Evolutionary conservation across 2,797 vertebrate genomes (phyloP).

Genomic region (Sebastes baramenuke): DNA sequence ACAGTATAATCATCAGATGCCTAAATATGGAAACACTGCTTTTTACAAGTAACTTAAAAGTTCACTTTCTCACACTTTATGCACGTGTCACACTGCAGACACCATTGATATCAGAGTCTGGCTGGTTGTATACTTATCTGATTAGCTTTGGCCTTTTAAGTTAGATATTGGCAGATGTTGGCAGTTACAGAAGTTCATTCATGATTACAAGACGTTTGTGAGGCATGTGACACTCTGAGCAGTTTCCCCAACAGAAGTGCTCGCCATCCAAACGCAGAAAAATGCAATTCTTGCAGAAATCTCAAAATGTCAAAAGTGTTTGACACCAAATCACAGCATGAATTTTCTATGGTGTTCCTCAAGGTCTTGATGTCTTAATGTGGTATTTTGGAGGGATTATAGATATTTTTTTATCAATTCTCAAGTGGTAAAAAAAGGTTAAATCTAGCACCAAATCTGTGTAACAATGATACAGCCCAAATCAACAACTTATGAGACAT

Average conservation of each 20-base stretch:
- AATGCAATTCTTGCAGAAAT: too few relatives aligned
- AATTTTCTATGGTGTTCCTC: too few relatives aligned
- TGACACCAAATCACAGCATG: too few relatives aligned
- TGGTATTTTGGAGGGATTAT: too few relatives aligned
- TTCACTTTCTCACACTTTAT: not conserved
- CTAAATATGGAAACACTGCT: not conserved
- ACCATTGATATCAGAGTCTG: not conserved
- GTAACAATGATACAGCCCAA: too few relatives aligned
- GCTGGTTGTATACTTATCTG: not conserved
- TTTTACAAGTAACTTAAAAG: not conserved
- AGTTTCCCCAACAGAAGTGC: too few relatives aligned
- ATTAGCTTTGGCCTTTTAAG: not conserved
- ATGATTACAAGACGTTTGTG: not conserved
- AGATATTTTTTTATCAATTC: fast-evolving
- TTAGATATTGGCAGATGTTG: not conserved
- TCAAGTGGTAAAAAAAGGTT: too few relatives aligned
- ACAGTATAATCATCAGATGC: not conserved
- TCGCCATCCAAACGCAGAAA: too few relatives aligned
- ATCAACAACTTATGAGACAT: too few relatives aligned
- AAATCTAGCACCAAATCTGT: too few relatives aligned
- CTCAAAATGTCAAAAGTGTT: too few relatives aligned
- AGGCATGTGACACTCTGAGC: not conserved
- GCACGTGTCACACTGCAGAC: not conserved
- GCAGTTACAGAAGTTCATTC: not conserved
- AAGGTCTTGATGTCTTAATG: too few relatives aligned